phyloP scores from a whole-genome alignment of 2,888 invertebrate species.

The Mamestra brassicae region DNA sequence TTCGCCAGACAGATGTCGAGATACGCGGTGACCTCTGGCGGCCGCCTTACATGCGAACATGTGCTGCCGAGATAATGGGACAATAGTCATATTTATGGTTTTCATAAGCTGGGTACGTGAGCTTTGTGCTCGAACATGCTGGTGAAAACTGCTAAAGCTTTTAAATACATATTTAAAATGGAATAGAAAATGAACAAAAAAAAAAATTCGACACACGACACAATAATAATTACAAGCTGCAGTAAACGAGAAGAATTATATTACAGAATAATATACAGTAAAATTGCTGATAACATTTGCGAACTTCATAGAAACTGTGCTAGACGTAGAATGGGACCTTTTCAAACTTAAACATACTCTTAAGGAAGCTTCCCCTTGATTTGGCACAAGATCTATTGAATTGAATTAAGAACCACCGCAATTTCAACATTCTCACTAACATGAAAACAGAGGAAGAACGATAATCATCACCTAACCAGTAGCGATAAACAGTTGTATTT shows the following conservation, averaged over 20 bases:
- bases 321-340: too few species aligned
- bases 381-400: too few species aligned
- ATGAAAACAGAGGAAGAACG: background rate
- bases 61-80: slow-evolving; percentile 40
- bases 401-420: background rate
- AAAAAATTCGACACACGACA: too few species aligned
- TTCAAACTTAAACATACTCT: too few species aligned
- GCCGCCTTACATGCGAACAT: slow-evolving; percentile 47
- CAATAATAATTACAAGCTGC: background rate
- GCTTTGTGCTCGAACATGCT: background rate
- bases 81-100: slow-evolving; percentile 41
- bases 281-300: too few species aligned
- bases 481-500: slow-evolving; percentile 3
- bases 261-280: too few species aligned
- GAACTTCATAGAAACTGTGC: too few species aligned
- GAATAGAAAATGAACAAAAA: too few species aligned
- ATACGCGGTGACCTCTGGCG: slow-evolving; percentile 63
- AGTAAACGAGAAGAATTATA: too few species aligned
- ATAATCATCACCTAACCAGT: background rate
- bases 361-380: too few species aligned
- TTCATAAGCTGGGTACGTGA: background rate
- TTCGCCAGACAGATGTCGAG: slow-evolving; percentile 74
- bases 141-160: background rate
- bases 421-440: background rate
- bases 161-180: background rate